These are phyloP conservation scores for Galerucella pusilla DNA, from an alignment of 2,888 invertebrate species.

Conservation along the genomic window DNA sequence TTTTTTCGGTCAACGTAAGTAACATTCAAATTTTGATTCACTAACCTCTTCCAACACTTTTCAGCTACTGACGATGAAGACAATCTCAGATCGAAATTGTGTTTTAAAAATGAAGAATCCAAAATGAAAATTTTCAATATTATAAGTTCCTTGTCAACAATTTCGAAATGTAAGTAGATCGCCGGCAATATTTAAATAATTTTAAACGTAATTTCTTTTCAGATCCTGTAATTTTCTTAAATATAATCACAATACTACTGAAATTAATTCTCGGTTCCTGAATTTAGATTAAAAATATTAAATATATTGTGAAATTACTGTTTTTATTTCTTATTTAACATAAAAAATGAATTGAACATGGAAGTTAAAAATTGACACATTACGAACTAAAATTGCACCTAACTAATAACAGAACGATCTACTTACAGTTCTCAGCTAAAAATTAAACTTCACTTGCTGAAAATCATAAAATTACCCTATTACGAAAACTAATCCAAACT, in stretches of 20 bases:
- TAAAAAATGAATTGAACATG: no score
- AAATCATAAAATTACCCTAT: not conserved
- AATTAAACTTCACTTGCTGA: not conserved
- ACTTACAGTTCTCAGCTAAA: not conserved
- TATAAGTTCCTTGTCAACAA: constrained; percentile 92
- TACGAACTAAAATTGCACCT: no score
- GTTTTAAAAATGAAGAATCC: constrained; percentile 55
- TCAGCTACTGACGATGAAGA: constrained; percentile 32
- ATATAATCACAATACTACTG: constrained; percentile 85
- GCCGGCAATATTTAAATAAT: not conserved
- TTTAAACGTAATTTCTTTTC: constrained; percentile 66
- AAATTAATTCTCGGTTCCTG: constrained; percentile 85
- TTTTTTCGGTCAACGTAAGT: constrained; percentile 76
- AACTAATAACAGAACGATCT: no score
- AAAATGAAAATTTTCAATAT: constrained; percentile 91
- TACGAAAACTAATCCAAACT: not conserved
- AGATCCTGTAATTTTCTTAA: constrained; percentile 95
- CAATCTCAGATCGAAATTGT: constrained; percentile 24
- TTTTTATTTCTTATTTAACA: no score
- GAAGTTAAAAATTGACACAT: no score
- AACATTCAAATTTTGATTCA: not conserved
- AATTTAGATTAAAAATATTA: not conserved
- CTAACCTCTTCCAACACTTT: not conserved
- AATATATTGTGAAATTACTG: not conserved
- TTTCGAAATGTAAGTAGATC: constrained; percentile 84